phyloP scores from a whole-genome alignment of 2,888 invertebrate genomes.

The Notodonta ziczac region DNA sequence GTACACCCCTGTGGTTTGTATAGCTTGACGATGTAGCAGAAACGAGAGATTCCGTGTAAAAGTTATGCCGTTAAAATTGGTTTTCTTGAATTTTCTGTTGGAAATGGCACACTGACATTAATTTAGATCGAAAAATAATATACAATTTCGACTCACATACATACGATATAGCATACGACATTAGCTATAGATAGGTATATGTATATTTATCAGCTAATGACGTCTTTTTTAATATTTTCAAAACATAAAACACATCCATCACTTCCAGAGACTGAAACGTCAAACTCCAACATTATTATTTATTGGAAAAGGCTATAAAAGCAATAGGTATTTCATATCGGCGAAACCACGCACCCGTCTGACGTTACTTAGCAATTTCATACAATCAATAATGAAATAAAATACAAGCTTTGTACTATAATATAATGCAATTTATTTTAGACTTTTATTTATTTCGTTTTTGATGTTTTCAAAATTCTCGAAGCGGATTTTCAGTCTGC shows the following conservation, averaged over 20 bases:
- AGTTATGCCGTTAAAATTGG: background rate
- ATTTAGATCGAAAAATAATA: too few species aligned
- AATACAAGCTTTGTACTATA: background rate
- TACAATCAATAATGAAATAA: background rate
- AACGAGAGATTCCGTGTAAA: background rate
- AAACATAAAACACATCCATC: slow-evolving; percentile 3
- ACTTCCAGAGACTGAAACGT: slow-evolving; percentile 1
- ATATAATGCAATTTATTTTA: too few species aligned
- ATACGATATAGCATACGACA: too few species aligned
- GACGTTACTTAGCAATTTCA: background rate
- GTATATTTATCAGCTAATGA: background rate
- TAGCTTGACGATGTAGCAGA: slow-evolving; percentile 5
- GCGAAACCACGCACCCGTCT: background rate
- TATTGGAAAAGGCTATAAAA: background rate
- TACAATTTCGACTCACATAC: too few species aligned
- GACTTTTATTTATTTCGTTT: too few species aligned
- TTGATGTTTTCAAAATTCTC: too few species aligned
- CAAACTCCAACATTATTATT: background rate
- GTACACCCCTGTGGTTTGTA: slow-evolving; percentile 20
- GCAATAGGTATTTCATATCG: slow-evolving; percentile 3
- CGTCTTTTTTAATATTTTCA: background rate
- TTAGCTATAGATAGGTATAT: too few species aligned
- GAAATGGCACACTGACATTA: too few species aligned
- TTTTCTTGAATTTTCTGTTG: too few species aligned
- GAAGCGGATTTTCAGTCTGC: too few species aligned